A percentile compares a stretch with the other conserved stretches of the same genome.
Evolutionary conservation across 2,888 invertebrate genomes (phyloP).

Genomic region (Smittia aterrima): DNA sequence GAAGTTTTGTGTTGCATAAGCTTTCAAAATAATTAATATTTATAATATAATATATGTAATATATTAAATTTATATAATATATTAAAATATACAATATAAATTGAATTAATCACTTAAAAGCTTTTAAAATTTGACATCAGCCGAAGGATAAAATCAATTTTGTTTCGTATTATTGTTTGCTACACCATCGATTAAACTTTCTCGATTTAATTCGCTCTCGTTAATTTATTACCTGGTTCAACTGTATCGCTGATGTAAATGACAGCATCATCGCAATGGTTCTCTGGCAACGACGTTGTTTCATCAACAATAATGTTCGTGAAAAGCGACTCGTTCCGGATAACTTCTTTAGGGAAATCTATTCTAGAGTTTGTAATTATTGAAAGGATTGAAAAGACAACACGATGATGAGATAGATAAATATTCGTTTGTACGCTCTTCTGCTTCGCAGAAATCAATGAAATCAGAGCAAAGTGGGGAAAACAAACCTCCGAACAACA

Average conservation of each 20-base stretch:
- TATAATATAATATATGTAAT: no score
- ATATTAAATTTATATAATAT: no score
- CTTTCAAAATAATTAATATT: no score
- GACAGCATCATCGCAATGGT: constrained; percentile 71
- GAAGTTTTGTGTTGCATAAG: no score
- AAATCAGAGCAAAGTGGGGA: background rate
- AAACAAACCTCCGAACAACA: constrained; percentile 56
- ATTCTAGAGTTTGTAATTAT: constrained; percentile 55
- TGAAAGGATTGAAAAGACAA: constrained; percentile 44
- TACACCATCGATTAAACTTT: no score
- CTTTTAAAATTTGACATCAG: no score
- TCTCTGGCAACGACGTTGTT: constrained; percentile 60
- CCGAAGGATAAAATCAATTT: no score
- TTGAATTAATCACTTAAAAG: no score
- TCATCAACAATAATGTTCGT: constrained; percentile 80
- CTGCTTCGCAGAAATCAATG: background rate
- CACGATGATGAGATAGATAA: background rate
- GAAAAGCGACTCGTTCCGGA: constrained; percentile 71
- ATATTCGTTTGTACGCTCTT: background rate
- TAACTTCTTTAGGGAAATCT: constrained; percentile 70
- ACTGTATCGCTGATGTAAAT: constrained; percentile 80
- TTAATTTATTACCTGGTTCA: constrained; percentile 62
- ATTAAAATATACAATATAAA: no score
- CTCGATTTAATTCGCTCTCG: no score
- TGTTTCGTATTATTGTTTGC: no score